Percentiles rank a stretch among this genome's conserved stretches.
Conservation (phyloP, 2,797 vertebrate genomes). For the Tiaroga cobitis region DNA sequence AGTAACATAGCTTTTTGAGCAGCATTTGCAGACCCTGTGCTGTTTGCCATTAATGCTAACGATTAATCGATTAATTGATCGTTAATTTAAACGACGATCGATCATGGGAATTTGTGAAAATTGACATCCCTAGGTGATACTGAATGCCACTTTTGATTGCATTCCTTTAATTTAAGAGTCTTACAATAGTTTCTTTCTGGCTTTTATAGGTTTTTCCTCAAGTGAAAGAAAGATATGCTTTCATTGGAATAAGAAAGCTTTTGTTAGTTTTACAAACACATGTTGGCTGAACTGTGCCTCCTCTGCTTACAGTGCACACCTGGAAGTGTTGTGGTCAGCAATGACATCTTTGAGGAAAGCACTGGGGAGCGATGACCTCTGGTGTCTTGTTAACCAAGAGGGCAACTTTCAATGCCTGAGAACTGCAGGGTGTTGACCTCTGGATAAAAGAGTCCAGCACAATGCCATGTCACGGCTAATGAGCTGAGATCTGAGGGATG, state of each 20-base stretch:
- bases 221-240: constrained; percentile 24
- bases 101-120: too few species aligned
- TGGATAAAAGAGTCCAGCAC: constrained; percentile 58
- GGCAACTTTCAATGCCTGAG: constrained; percentile 70
- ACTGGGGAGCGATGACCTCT: constrained; percentile 67
- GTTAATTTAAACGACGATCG: too few species aligned
- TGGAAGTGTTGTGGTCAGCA: constrained; percentile 66
- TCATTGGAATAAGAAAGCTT: constrained; percentile 43
- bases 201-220: constrained; percentile 20
- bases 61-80: too few species aligned
- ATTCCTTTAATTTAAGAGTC: neutral
- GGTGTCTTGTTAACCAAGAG: constrained; percentile 71
- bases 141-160: neutral
- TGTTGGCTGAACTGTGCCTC: constrained; percentile 44
- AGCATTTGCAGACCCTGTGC: too few species aligned
- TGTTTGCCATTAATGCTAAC: too few species aligned
- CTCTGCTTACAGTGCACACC: constrained; percentile 65
- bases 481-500: constrained; percentile 78
- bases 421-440: constrained; percentile 75
- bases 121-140: too few species aligned
- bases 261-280: constrained; percentile 49
- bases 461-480: constrained; percentile 72
- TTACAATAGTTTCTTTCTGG: neutral
- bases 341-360: constrained; percentile 54
- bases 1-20: too few species aligned